Percentiles rank a stretch among this genome's conserved stretches.
Evolutionary conservation across 2,888 invertebrate species (phyloP).

Genomic region (Tenthredo amoena): DNA sequence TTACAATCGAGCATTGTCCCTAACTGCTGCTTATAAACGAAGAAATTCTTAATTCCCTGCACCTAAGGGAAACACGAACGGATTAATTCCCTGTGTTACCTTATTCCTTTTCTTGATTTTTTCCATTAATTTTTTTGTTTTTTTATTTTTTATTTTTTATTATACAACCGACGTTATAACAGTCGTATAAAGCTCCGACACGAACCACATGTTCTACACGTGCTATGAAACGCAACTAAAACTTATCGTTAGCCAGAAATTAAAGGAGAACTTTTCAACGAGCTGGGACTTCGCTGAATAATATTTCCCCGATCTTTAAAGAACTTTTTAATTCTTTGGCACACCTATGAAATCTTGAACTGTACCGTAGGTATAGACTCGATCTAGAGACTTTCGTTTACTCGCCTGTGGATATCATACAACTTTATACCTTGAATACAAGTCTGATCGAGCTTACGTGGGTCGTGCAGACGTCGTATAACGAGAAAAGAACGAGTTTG

Average conservation of each 20-base stretch:
- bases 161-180: background rate
- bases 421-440: constrained; percentile 23
- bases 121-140: background rate
- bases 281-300: background rate
- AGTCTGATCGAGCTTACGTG: constrained; percentile 22
- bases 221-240: background rate
- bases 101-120: background rate
- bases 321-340: background rate
- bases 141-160: background rate
- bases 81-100: constrained; percentile 12
- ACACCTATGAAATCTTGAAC: background rate
- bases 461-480: background rate
- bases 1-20: constrained; percentile 21
- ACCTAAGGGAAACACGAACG: background rate
- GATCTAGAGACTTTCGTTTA: background rate
- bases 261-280: background rate
- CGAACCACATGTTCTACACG: background rate
- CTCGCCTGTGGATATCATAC: background rate
- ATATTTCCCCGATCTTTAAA: background rate
- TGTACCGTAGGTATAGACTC: background rate
- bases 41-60: constrained; percentile 10
- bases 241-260: background rate
- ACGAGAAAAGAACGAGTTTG: background rate
- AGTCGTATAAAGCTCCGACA: background rate
- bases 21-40: background rate